Base-by-base conservation (phyloP, 2,113 vertebrate species). In the Sporophila hypoxantha region DNA sequence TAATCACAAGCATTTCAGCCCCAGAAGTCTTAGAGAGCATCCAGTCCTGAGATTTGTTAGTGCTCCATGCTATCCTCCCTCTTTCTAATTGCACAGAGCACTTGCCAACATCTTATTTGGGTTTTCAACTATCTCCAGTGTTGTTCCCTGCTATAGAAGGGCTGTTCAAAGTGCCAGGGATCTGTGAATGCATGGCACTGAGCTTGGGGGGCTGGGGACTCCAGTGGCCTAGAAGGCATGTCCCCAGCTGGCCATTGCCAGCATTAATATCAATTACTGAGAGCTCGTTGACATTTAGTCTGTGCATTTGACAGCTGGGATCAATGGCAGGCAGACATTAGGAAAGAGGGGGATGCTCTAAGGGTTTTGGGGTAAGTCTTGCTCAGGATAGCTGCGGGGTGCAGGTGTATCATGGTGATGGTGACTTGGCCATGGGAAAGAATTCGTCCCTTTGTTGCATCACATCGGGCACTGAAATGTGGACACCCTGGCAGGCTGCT, bases 321-420 rank as follows among this genome's bases (percentile, higher is more conserved):
- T 92, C 39, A 34, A 44, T 32, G 36, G 5, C 60, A 76, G 27
- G 53, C 42, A 41, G 50, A 17, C 32, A 20, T 27, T 41, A 61
- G 50, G 20, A 77, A n/a, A 14, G 50, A 79, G 39, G 21, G 9
- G 30, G 41, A 30, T 59, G 18, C 30, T 81, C 46, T 25, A 17
- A 73, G 64, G 66, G 39, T 41, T 61, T 69, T 23, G 61, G 41
- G 12, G 52, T 61, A 69, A 47, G 32, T 60, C 56, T 78, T 82
- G 39, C 53, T 74, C 2, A 0, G 30, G 44, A 49, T 16, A 8
- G 68, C 60, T 0, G 0, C 1, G 2, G 11, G 8, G 41, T 29
- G 19, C 14, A 4, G 25, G 9, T n/a, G 2, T 46, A 64, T 69
- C 56, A 32, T n/a, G n/a, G n/a, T n/a, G 26, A 3, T 55, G 30